These are phyloP conservation scores for Danio aesculapii DNA, from an alignment of 2,797 vertebrate genomes.

Conservation along the genomic window DNA sequence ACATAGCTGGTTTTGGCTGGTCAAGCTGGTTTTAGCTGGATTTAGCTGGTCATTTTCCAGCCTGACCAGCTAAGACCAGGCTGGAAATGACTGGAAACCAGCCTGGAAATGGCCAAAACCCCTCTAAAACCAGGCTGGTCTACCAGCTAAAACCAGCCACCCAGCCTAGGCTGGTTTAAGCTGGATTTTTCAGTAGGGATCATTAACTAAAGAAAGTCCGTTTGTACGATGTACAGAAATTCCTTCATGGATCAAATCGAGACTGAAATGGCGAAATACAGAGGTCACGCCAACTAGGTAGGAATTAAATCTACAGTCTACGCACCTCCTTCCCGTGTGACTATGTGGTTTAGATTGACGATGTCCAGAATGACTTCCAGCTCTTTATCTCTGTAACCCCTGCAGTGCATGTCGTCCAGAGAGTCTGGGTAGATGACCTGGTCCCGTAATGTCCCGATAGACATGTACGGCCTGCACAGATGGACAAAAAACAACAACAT, in stretches of 20 bases:
- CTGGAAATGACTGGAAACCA: too few relatives aligned
- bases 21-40: too few relatives aligned
- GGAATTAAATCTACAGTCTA: constrained; percentile 36
- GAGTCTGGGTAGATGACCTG: constrained; percentile 99
- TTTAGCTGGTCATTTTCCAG: too few relatives aligned
- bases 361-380: constrained; percentile 90
- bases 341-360: constrained; percentile 95
- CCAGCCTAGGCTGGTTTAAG: too few relatives aligned
- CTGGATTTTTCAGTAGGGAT: too few relatives aligned
- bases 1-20: too few relatives aligned
- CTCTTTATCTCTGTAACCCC: constrained; percentile 87
- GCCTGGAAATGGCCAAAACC: too few relatives aligned
- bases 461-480: constrained; percentile 93
- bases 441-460: constrained; percentile 92
- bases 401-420: constrained; percentile 90
- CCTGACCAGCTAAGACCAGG: too few relatives aligned
- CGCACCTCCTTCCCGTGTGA: constrained; percentile 96
- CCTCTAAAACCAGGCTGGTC: too few relatives aligned
- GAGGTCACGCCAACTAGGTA: not conserved
- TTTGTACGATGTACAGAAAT: too few relatives aligned
- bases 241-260: constrained; percentile 23
- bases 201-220: too few relatives aligned
- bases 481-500: not conserved
- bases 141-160: too few relatives aligned
- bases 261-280: constrained; percentile 2